Base-by-base conservation (phyloP, 2,888 invertebrate genomes). In the Drosophila mulleri region DNA sequence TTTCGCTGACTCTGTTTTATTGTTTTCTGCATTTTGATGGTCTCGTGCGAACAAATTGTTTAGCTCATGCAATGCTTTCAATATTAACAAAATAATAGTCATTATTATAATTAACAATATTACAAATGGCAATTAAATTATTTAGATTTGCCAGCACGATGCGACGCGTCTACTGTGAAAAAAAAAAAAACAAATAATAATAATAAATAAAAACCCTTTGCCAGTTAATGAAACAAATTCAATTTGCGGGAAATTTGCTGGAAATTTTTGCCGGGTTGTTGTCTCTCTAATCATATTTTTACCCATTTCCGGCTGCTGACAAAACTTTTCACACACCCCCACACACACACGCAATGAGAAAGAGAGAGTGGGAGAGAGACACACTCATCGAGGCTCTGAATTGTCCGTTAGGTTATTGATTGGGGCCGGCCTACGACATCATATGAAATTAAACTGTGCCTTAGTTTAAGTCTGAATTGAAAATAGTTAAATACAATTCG, bases 401-500 rank as follows among this genome's bases (percentile, higher is more conserved):
- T 85, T 74, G 63, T 67, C 72, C 67, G 75, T 73, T 74, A 72
- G 69, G 63, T 70, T 83, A 88, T 85, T 88, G 67, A 83, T 39
- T 23, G 18, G 12, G 16, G 57, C 41, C 23, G 45, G 23, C 59
- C 52, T 32, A 48, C 45, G 37, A 39, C 42, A 65, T 26, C 45
- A 63, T 67, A 52, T 52, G 35, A 69, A 66, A 73, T 69, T 64
- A 73, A 76, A 67, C 77, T 69, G 53, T 61, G 69, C 75, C 59
- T 80, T 72, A 75, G 66, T 75, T 67, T 47, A 63, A 44, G 59
- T 44, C 78, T 83, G 67, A 85, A 89, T 85, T 83, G 72, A 72
- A 72, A 83, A 72, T 80, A 85, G 86, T 86, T 86, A 83, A 82
- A 66, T 72, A 75, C 82, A 89, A 88, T 89, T 85, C 86, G 82